A percentile compares a stretch with the other conserved stretches of the same genome.
phyloP scores from a whole-genome alignment of 2,797 vertebrate genomes.

The Lerista edwardsae region DNA sequence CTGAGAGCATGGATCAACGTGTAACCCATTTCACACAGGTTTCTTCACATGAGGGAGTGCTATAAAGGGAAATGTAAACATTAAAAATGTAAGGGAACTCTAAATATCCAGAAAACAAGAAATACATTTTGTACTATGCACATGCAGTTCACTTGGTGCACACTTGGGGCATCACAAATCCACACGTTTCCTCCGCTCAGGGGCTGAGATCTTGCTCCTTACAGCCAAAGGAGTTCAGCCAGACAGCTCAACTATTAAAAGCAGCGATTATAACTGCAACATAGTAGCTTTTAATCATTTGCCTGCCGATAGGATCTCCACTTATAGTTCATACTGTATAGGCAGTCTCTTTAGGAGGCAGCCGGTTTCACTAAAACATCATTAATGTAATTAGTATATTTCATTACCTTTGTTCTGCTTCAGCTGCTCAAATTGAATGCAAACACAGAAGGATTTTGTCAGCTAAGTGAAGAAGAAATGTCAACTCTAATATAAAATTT shows the following conservation, averaged over 20 bases:
- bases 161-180: slow-evolving; percentile 41
- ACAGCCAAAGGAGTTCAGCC: slow-evolving; percentile 31
- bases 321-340: slow-evolving; percentile 60
- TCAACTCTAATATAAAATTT: slow-evolving; percentile 59
- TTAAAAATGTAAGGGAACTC: background rate
- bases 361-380: slow-evolving; percentile 76
- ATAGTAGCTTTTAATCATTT: slow-evolving; percentile 63
- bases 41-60: background rate
- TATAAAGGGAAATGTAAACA: background rate
- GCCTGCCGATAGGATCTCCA: slow-evolving; percentile 57
- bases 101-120: slow-evolving; percentile 18
- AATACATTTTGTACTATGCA: background rate
- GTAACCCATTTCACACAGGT: background rate
- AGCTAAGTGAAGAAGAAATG: slow-evolving; percentile 65
- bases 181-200: slow-evolving; percentile 12
- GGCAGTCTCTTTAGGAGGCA: slow-evolving; percentile 64
- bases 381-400: slow-evolving; percentile 83
- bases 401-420: slow-evolving; percentile 82
- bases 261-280: slow-evolving; percentile 57
- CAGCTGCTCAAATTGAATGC: slow-evolving; percentile 71
- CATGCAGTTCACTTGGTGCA: slow-evolving; percentile 34
- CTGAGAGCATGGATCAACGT: background rate
- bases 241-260: slow-evolving; percentile 54
- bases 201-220: slow-evolving; percentile 30
- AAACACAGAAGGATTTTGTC: slow-evolving; percentile 66